These are phyloP conservation scores for Geodia barretti DNA, from an alignment of 37 sponge, comb jelly and placozoan genomes.

Conservation along the genomic window DNA sequence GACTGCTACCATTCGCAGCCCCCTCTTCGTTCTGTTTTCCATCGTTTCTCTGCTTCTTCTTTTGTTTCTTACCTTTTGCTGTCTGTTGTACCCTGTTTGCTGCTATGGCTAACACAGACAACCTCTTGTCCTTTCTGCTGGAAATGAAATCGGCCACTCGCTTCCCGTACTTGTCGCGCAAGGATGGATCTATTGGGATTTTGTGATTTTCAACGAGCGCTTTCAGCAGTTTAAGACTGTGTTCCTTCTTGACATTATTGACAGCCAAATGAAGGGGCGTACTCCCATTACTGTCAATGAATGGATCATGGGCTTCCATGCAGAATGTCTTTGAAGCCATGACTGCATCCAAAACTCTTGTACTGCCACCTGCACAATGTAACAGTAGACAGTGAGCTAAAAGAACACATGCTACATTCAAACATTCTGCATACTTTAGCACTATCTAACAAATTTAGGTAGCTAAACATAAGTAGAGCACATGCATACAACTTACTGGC, in stretches of 20 bases:
- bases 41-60: slow-evolving; percentile 12
- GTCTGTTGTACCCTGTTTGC: neutral
- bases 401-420: too few relatives aligned
- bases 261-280: slow-evolving; percentile 56
- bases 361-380: slow-evolving; percentile 21
- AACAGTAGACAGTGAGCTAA: neutral
- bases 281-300: slow-evolving; percentile 35
- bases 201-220: slow-evolving; percentile 9
- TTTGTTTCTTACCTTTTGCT: neutral
- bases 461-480: neutral
- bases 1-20: neutral
- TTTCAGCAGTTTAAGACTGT: slow-evolving; percentile 8
- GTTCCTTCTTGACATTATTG: slow-evolving; percentile 29
- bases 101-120: neutral
- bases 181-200: slow-evolving; percentile 36
- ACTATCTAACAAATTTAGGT: neutral
- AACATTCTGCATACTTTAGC: too few relatives aligned
- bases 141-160: slow-evolving; percentile 36
- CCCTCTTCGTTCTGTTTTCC: neutral
- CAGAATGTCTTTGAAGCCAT: slow-evolving; percentile 5
- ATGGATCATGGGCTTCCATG: neutral
- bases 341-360: slow-evolving; percentile 16
- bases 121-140: neutral
- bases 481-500: slow-evolving; percentile 34
- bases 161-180: slow-evolving; percentile 35